Base-by-base conservation (phyloP, 2,113 vertebrate genomes). In the Salvelinus namaycush region DNA sequence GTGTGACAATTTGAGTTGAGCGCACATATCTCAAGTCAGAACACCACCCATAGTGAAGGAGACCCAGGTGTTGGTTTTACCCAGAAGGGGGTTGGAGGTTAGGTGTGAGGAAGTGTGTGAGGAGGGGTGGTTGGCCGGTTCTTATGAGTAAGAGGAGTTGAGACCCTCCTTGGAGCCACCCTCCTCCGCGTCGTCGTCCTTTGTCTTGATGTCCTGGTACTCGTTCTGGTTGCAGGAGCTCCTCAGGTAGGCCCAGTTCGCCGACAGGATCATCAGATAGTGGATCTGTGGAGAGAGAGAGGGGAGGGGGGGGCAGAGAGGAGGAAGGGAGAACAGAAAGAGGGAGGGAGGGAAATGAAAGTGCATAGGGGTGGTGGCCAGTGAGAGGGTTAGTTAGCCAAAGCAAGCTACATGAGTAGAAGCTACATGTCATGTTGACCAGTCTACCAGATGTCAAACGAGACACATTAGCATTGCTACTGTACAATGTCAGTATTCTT, bases 201-300 rank as follows among this genome's bases (percentile, higher is more conserved):
- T 98, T 93, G 96, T 96, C 96, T 98, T 99, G 95, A 98, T 97
- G 95, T 97, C 97, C 82, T 98, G 97, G 95, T 99, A 99, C 90
- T 95, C 96, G 91, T 98, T 97, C 90, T 96, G 97, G 95, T 96
- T 96, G 90, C 95, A 96, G 1, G 96, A 96, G 81, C 96, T 96
- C 96, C 96, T 99, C 95, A 99, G 96, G 93, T 99, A 99, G 89
- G 97, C 97, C 97, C 97, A 99, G 94, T 99, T 99, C 91, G 97
- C 97, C 80, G 95, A 95, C 93, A 99, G 90, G 93, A 99, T 97
- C 97, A 99, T 99, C 95, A 99, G 95, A 93, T 98, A 99, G 95
- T 99, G 97, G 92, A 99, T 96, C 97, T 99, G 94, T 64, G 88
- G 94, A 93, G 84, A 95, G 92, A 95, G 93, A 93, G 93, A 94